These are phyloP conservation scores for Sebastes melanostomus DNA, from an alignment of 2,797 vertebrate species.

Conservation along the genomic window DNA sequence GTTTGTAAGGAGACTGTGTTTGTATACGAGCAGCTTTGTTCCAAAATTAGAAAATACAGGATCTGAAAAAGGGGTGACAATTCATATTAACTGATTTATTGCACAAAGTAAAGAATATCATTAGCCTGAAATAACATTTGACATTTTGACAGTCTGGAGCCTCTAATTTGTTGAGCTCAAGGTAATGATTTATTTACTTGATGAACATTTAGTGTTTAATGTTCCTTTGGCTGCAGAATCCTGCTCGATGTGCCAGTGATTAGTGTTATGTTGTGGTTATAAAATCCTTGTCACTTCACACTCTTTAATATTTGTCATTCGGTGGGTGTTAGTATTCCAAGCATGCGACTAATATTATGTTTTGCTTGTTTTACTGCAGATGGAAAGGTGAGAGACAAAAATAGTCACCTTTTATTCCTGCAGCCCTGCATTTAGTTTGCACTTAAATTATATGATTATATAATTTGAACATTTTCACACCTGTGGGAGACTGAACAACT, in stretches of 20 bases:
- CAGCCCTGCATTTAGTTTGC: neutral
- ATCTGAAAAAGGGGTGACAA: conserved; percentile 29
- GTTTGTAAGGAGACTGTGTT: conserved; percentile 40
- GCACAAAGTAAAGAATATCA: conserved; percentile 31
- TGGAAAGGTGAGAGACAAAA: neutral
- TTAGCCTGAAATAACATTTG: conserved; percentile 28
- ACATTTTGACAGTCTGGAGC: conserved; percentile 23
- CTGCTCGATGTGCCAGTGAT: conserved; percentile 5
- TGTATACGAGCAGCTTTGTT: conserved; percentile 51
- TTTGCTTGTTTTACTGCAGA: neutral
- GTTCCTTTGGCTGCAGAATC: conserved; percentile 21
- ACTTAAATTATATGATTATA: conserved; percentile 1
- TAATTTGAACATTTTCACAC: conserved; percentile 10
- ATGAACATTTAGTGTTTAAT: conserved; percentile 26
- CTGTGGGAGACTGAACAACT: neutral
- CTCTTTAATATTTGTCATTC: neutral
- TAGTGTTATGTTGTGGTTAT: conserved; percentile 1
- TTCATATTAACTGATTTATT: conserved; percentile 55
- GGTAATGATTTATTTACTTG: conserved; percentile 31
- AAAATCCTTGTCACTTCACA: neutral
- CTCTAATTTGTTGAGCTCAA: conserved; percentile 9
- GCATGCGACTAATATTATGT: neutral
- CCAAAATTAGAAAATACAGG: conserved; percentile 43
- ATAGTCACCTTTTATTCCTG: neutral
- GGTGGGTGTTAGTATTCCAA: neutral